Base-by-base conservation (phyloP, 2,113 vertebrate genomes). In the Polypterus senegalus region DNA sequence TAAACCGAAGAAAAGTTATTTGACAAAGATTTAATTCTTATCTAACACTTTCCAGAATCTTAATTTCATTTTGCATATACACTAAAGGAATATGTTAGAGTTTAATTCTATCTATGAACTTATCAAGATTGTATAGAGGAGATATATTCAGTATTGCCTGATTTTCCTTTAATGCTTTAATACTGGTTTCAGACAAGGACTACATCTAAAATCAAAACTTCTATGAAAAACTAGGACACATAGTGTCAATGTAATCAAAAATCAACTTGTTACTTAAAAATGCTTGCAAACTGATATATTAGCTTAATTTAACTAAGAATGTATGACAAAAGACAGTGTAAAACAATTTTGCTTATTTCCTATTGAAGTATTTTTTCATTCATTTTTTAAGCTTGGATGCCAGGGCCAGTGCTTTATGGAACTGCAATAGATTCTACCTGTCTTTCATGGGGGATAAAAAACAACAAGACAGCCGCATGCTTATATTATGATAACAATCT, bases 401-500 rank as follows among this genome's bases (percentile, higher is more conserved):
- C 93, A 0, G 88, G 89, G 0, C 95, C 94, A 0, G 87, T 98
- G 49, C 65, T 98, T 59, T 94, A 92, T 0, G 95, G 95, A 64
- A 87, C 75, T 0, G 75, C 88, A 72, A 98, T 98, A 0, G 95
- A 98, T 72, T 88, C 83, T 0, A 79, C 90, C 7, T 98, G 94
- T 66, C 70, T 92, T 67, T 59, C 79, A 52, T 97, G 94, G 95
- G 88, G 88, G 52, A 59, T 7, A 44, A 86, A 85, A 60, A 95
- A 93, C 0, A 71, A 79, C 4, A 73, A 72, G 6, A 69, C 54
- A 1, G 89, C 91, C 0, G 87, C 90, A 57, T 98, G 95, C 72
- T 77, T 67, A 8, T 98, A 98, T 77, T 98, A 96, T 2, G 46
- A 97, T 78, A 79, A 89, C 0, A 69, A 89, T 57, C 61, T 61